These are phyloP conservation scores for Gallinago nigripennis DNA, from an alignment of 2,797 vertebrate species.

Conservation along the genomic window DNA sequence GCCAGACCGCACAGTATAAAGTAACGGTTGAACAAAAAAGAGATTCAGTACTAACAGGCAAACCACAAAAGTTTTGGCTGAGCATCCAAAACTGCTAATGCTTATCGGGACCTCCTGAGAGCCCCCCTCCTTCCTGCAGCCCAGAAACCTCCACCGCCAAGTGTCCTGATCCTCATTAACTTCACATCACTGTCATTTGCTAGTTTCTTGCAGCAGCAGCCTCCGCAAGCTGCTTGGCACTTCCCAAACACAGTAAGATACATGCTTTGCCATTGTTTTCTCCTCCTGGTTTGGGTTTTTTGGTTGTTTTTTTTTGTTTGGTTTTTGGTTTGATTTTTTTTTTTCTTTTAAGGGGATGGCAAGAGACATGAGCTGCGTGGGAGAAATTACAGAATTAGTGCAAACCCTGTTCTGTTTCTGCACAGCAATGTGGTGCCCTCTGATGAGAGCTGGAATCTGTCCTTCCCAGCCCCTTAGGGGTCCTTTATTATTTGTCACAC, in stretches of 20 bases:
- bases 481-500: slow-evolving; percentile 5
- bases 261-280: slow-evolving; percentile 24
- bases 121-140: slow-evolving; percentile 16
- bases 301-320: not conserved
- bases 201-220: not conserved
- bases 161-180: slow-evolving; percentile 62
- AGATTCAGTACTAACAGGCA: slow-evolving; percentile 57
- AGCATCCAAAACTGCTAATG: slow-evolving; percentile 60
- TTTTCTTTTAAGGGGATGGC: not conserved
- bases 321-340: not conserved
- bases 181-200: slow-evolving; percentile 49
- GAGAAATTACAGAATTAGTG: slow-evolving; percentile 18
- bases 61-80: slow-evolving; percentile 66
- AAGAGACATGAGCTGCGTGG: not conserved
- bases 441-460: slow-evolving; percentile 14
- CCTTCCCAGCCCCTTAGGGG: not conserved
- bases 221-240: not conserved
- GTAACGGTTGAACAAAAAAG: slow-evolving; percentile 66
- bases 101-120: slow-evolving; percentile 60
- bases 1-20: slow-evolving; percentile 69
- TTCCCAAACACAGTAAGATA: slow-evolving; percentile 12
- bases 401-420: not conserved
- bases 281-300: not conserved
- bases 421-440: not conserved
- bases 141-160: slow-evolving; percentile 32